These are phyloP conservation scores for Nemapogon koenigi DNA, from an alignment of 2,888 invertebrate species.

Conservation along the genomic window DNA sequence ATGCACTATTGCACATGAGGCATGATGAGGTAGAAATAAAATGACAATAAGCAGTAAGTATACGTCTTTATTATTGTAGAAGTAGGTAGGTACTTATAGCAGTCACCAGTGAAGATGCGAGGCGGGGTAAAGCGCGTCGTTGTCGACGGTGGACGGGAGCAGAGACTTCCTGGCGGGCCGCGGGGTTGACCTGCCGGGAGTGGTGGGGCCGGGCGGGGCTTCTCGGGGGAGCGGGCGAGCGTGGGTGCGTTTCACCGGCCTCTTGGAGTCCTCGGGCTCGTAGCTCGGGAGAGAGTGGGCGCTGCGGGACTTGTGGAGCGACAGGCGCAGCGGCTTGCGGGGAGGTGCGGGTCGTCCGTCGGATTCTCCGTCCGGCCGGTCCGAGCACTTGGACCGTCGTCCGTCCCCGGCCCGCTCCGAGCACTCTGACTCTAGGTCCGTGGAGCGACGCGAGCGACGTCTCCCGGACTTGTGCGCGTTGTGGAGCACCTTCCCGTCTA, in stretches of 20 bases:
- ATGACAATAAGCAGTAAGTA: no score
- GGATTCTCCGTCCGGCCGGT: constrained; percentile 33
- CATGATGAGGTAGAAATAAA: no score
- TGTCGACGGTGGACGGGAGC: constrained; percentile 31
- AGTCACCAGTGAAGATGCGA: no score
- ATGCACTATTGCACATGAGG: no score
- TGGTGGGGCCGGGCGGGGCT: constrained; percentile 51
- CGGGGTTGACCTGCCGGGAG: constrained; percentile 41
- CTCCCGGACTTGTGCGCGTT: constrained; percentile 61
- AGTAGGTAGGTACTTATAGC: no score
- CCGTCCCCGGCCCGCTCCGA: constrained; percentile 66
- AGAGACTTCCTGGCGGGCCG: constrained; percentile 34
- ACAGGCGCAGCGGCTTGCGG: constrained; percentile 82
- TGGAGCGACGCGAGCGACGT: constrained; percentile 64
- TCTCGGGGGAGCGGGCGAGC: constrained; percentile 34
- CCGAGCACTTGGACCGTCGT: constrained; percentile 50
- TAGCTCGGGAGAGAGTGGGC: constrained; percentile 76
- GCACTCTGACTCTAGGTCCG: constrained; percentile 81
- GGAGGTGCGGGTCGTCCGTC: constrained; percentile 79
- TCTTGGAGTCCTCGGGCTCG: constrained; percentile 53
- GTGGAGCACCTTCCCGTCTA: constrained; percentile 59
- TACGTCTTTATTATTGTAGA: no score
- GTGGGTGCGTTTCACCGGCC: constrained; percentile 68
- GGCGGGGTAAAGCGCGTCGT: constrained; percentile 48
- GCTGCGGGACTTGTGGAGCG: constrained; percentile 83